phyloP scores from a whole-genome alignment of 2,888 invertebrate genomes.

The Eupithecia abbreviata region DNA sequence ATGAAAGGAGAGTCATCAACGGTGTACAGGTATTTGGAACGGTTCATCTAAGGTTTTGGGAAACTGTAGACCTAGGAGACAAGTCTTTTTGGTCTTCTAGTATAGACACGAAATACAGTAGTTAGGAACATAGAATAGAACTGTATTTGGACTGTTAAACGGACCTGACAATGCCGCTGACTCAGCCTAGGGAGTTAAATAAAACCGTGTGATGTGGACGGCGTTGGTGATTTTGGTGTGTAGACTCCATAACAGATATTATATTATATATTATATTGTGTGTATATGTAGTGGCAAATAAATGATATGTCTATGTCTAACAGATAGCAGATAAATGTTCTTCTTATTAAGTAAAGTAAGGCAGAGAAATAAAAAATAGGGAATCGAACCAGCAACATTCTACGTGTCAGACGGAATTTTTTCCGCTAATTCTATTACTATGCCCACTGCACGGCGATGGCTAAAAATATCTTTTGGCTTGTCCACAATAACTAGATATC shows the following conservation, averaged over 20 bases:
- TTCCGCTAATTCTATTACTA: not conserved
- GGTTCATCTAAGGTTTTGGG: not conserved
- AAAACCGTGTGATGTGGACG: not conserved
- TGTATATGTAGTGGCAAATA: no score
- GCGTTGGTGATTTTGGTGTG: not conserved
- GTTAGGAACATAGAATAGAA: no score
- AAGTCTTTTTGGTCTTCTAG: no score
- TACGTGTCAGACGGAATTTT: not conserved
- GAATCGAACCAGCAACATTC: not conserved
- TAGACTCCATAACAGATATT: not conserved
- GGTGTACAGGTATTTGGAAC: constrained; percentile 69
- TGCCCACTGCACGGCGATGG: not conserved
- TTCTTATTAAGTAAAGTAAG: not conserved
- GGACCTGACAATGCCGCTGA: not conserved
- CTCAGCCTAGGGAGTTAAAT: not conserved
- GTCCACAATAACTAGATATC: not conserved
- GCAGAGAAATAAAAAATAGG: not conserved
- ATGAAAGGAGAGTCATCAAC: constrained; percentile 61
- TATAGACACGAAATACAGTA: no score
- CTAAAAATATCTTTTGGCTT: not conserved
- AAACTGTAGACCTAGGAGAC: not conserved
- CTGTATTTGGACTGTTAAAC: no score
- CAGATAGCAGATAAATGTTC: not conserved
- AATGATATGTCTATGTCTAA: no score
- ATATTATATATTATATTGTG: no score